Evolutionary conservation across 2,113 vertebrate species (phyloP).

Genomic region (Xenopus tropicalis): DNA sequence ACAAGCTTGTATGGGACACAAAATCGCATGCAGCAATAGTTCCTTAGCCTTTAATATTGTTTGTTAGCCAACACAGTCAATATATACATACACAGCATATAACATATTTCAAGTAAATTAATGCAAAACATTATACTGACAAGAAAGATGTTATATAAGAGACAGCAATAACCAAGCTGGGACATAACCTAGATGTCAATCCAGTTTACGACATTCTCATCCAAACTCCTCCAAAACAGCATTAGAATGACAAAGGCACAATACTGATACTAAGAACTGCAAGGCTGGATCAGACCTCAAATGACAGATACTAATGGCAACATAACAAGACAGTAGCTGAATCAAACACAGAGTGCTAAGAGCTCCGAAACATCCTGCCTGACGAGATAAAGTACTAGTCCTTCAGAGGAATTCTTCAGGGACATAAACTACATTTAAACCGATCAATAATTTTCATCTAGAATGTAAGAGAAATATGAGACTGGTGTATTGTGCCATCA

Average conservation of each 20-base stretch:
- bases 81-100: too few species aligned
- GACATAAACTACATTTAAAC: slow-evolving; percentile 31
- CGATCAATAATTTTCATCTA: slow-evolving; percentile 41
- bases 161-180: background rate
- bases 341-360: slow-evolving; percentile 6
- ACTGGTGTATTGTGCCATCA: slow-evolving; percentile 17
- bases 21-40: too few species aligned
- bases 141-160: background rate
- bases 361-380: slow-evolving; percentile 4
- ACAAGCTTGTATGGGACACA: too few species aligned
- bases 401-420: slow-evolving; percentile 15
- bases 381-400: slow-evolving; percentile 26
- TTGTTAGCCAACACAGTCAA: too few species aligned
- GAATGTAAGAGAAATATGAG: slow-evolving; percentile 31
- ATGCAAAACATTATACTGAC: too few species aligned
- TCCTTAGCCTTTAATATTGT: too few species aligned
- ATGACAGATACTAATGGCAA: slow-evolving; percentile 12
- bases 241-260: background rate
- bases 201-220: background rate
- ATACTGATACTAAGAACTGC: background rate
- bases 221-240: background rate
- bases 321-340: slow-evolving; percentile 10
- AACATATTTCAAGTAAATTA: too few species aligned
- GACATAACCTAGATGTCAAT: background rate
- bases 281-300: background rate